Evolutionary conservation across 2,113 vertebrate genomes (phyloP), one percentile per base, ranked within the genome.

Genomic region (Carassius carassius): DNA sequence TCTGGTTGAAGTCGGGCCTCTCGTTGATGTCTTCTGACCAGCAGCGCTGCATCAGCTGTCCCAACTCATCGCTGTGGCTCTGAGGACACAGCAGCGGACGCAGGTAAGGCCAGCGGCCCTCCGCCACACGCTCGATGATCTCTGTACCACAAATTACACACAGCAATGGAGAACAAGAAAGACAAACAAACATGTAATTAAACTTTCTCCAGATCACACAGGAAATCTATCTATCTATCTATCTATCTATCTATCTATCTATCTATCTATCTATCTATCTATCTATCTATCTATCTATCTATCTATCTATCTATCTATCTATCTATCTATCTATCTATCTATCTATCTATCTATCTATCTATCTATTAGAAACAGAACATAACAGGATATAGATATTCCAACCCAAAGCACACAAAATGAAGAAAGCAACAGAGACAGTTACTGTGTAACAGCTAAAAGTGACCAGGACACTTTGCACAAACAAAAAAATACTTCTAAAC

Each of bases 31-130:
- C 97, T 81, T 98, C 95, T 0, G 95, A 95, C 97, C 97, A 98
- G 91, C 97, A 98, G 74, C 94, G 92, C 91, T 96, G 96, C 96
- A 98, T 97, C 58, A 98, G 94, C 84, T 93, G 90, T 0, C 95
- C 95, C 10, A 98, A 91, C 81, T 96, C 97, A 89, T 97, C 96
- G 1, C 95, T 92, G 89, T 96, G 96, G 12, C 94, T 94, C 78
- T 95, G 95, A 4, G 93, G 85, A 56, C 91, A 94, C 86, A 95
- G 90, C 0, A 95, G 94, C 11, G 97, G 96, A 0, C 97, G 94
- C 72, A 97, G 94, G 25, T 92, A 93, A 4, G 95, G 93, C 72
- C 87, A 47, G 72, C 94, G 84, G 0, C 93, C 89, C 2, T 93
- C 87, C 17, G 80, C 90, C 88, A 98, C 95, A 0, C 91, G 89